Conservation (phyloP, 1,140 invertebrate species). For the Saccostrea echinata region DNA sequence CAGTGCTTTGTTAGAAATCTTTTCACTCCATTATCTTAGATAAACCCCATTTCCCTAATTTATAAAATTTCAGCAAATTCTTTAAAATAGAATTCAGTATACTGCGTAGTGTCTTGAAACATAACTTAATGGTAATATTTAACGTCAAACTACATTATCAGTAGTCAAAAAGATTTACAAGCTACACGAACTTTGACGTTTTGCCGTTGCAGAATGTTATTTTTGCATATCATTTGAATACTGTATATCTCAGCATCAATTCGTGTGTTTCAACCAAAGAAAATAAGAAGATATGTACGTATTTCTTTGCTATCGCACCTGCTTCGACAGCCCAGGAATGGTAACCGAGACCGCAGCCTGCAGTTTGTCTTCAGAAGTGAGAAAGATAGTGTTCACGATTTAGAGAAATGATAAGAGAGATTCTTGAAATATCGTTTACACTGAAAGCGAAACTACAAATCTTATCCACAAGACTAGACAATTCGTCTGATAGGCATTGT, state of each 20-base stretch:
- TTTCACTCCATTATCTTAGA: too few species aligned
- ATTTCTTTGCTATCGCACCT: background rate
- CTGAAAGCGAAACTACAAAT: background rate
- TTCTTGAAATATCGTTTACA: background rate
- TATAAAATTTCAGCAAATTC: too few species aligned
- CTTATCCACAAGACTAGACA: background rate
- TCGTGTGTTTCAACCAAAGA: background rate
- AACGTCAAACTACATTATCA: too few species aligned
- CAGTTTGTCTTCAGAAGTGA: conserved; percentile 34
- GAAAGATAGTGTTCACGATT: conserved; percentile 26
- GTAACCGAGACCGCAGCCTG: background rate
- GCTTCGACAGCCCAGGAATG: background rate
- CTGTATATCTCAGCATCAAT: background rate
- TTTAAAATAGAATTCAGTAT: too few species aligned
- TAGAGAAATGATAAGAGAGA: conserved; percentile 3
- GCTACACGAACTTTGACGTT: background rate
- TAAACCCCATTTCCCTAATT: too few species aligned
- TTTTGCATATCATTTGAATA: background rate
- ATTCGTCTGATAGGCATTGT: background rate
- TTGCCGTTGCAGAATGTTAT: background rate
- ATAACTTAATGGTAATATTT: too few species aligned
- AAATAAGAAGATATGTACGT: background rate
- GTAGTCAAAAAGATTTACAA: too few species aligned
- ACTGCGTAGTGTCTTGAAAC: too few species aligned
- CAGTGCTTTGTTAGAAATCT: too few species aligned